A percentile compares a stretch with the other conserved stretches of the same genome.
These are phyloP conservation scores for Acronicta psi DNA, from an alignment of 2,888 invertebrate species.

Conservation along the genomic window DNA sequence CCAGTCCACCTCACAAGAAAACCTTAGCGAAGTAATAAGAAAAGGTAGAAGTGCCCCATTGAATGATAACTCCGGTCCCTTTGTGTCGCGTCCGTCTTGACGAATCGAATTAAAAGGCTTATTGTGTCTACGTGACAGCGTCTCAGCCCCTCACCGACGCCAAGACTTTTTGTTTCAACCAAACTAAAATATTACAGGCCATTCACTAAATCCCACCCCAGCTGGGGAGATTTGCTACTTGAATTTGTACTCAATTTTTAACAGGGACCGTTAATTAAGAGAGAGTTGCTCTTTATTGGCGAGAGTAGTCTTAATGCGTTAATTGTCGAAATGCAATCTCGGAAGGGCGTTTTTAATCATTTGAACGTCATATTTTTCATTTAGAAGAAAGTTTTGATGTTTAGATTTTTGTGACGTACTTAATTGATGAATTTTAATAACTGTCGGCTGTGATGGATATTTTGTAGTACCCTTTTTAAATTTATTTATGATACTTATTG, in stretches of 20 bases:
- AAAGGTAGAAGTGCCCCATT: constrained; percentile 88
- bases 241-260: constrained; percentile 89
- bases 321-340: constrained; percentile 89
- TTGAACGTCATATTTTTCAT: constrained; percentile 84
- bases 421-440: constrained; percentile 75
- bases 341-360: constrained; percentile 83
- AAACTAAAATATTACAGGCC: constrained; percentile 89
- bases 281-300: constrained; percentile 87
- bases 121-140: constrained; percentile 89
- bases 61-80: constrained; percentile 88
- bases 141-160: constrained; percentile 71
- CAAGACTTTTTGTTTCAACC: constrained; percentile 85
- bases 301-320: constrained; percentile 87
- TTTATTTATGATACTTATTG: constrained; percentile 24
- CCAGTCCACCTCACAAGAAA: constrained; percentile 80
- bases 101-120: constrained; percentile 90
- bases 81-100: constrained; percentile 88
- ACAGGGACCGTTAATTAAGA: constrained; percentile 88
- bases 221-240: constrained; percentile 81
- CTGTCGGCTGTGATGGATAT: constrained; percentile 52
- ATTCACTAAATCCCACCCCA: constrained; percentile 84
- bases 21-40: constrained; percentile 87
- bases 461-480: constrained; percentile 41
- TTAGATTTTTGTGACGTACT: constrained; percentile 64
- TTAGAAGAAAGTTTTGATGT: constrained; percentile 65